phyloP scores from a whole-genome alignment of 2,113 vertebrate genomes.

The Takifugu bimaculatus region DNA sequence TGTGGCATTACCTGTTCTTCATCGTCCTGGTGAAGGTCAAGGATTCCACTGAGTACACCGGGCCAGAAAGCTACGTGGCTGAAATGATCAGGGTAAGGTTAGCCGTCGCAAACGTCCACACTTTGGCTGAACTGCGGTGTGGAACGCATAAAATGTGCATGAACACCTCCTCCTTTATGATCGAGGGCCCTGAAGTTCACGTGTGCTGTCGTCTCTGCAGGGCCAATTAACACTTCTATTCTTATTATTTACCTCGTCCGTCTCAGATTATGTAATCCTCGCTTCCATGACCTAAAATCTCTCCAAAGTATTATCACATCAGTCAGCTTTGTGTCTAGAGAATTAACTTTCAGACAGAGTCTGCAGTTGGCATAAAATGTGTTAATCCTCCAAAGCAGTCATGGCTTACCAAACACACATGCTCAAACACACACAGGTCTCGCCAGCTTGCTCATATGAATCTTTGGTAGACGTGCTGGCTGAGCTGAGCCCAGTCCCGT shows the following conservation, averaged over 20 bases:
- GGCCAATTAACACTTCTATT: constrained; percentile 17
- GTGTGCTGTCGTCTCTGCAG: background rate
- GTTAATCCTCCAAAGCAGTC: constrained; percentile 59
- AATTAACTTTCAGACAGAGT: constrained; percentile 48
- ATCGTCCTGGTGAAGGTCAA: constrained; percentile 98
- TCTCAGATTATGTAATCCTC: constrained; percentile 49
- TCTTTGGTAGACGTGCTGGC: background rate
- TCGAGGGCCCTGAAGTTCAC: background rate
- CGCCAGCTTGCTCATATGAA: background rate
- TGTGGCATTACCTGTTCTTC: constrained; percentile 99
- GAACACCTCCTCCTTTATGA: too few species aligned
- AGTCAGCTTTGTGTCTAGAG: constrained; percentile 54
- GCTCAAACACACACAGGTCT: constrained; percentile 1
- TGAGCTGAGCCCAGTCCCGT: background rate
- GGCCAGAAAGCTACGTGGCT: constrained; percentile 97
- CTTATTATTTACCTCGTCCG: constrained; percentile 20
- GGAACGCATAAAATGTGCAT: too few species aligned
- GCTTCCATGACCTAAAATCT: constrained; percentile 51
- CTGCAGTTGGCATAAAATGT: constrained; percentile 42
- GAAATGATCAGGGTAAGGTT: constrained; percentile 95
- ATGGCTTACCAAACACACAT: constrained; percentile 13
- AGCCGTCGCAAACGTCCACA: background rate
- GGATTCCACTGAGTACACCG: constrained; percentile 96
- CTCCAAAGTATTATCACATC: constrained; percentile 40
- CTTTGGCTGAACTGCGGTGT: background rate